phyloP scores from a whole-genome alignment of 2,888 invertebrate species.

The Arrhopalites spinosus region DNA sequence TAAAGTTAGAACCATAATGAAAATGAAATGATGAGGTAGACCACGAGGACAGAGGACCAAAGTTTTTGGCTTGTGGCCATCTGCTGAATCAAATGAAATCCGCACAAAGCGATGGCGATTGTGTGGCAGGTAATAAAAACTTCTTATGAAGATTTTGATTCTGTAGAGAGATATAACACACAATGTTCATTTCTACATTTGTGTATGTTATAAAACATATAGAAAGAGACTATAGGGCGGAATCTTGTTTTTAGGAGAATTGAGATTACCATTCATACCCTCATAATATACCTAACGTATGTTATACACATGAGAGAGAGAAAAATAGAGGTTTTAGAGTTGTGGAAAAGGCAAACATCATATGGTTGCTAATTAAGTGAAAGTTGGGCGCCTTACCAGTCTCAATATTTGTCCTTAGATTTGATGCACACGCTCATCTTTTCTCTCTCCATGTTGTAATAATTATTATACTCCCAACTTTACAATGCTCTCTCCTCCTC shows the following conservation, averaged over 20 bases:
- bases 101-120: conserved; percentile 36
- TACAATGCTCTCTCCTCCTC: not conserved
- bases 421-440: conserved; percentile 33
- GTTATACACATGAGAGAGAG: no score
- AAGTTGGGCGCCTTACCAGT: conserved; percentile 38
- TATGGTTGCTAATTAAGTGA: conserved; percentile 56
- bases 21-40: conserved; percentile 12
- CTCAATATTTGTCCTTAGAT: conserved; percentile 42
- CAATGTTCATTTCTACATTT: no score
- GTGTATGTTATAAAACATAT: not conserved
- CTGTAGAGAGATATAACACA: no score
- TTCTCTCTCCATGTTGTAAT: conserved; percentile 5
- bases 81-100: conserved; percentile 41
- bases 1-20: not conserved
- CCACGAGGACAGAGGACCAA: not conserved
- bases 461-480: not conserved
- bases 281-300: conserved; percentile 36
- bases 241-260: conserved; percentile 33
- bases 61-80: conserved; percentile 44
- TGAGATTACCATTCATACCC: conserved; percentile 44
- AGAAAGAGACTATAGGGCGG: conserved; percentile 24
- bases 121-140: conserved; percentile 48
- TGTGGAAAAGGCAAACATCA: conserved; percentile 46
- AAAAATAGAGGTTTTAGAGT: no score
- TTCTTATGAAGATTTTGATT: conserved; percentile 42